Evolutionary conservation across 1,140 invertebrate genomes (phyloP).

Genomic region (Rhysida immarginata): DNA sequence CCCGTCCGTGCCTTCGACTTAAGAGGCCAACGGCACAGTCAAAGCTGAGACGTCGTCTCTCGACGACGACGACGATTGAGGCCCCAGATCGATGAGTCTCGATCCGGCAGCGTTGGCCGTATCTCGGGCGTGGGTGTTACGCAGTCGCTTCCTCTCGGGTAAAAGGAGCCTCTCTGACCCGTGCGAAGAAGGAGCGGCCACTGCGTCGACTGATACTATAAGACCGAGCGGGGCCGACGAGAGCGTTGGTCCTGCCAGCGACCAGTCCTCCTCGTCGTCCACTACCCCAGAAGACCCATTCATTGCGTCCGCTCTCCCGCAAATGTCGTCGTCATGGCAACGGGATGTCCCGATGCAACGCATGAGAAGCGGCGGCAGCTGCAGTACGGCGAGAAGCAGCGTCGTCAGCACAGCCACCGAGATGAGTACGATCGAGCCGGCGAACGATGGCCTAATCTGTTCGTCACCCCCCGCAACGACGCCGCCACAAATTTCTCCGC

Average conservation of each 20-base stretch:
- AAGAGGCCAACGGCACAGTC: too few species aligned
- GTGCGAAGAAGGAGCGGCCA: conserved; percentile 15
- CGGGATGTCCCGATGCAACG: not conserved
- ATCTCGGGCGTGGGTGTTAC: conserved; percentile 16
- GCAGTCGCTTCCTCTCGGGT: conserved; percentile 19
- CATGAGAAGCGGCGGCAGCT: not conserved
- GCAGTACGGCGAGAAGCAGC: not conserved
- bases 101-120: conserved; percentile 14
- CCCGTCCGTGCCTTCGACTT: too few species aligned
- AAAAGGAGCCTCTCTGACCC: conserved; percentile 18
- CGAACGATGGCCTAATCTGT: too few species aligned
- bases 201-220: not conserved
- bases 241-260: not conserved
- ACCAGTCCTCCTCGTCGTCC: not conserved
- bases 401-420: not conserved
- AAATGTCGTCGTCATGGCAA: not conserved
- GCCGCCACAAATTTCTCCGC: too few species aligned
- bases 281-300: not conserved
- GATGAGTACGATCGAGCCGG: too few species aligned
- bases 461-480: too few species aligned
- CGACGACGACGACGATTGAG: too few species aligned
- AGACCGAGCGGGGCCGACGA: not conserved
- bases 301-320: not conserved
- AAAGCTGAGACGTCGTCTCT: too few species aligned
- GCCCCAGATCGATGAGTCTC: not conserved